Conservation (phyloP, 2,797 vertebrate species). For the Chelonia mydas region DNA sequence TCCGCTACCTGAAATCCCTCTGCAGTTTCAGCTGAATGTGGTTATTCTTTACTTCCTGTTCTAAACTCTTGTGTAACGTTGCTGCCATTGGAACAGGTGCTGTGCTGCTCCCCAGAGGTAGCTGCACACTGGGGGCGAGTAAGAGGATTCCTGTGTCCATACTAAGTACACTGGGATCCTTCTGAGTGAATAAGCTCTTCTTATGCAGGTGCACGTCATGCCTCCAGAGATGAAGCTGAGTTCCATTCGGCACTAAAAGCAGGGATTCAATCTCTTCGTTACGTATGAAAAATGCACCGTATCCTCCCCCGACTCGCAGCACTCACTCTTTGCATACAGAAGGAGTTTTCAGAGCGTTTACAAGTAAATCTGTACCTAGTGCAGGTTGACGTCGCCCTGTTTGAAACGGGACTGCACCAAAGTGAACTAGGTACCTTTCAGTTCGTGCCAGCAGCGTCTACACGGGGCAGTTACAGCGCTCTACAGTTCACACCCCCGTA, state of each 20-base stretch:
- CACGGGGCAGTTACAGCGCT: neutral
- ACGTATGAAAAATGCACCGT: too few relatives aligned
- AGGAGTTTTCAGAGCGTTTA: neutral
- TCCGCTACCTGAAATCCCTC: neutral
- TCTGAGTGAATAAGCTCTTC: too few relatives aligned
- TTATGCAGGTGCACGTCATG: too few relatives aligned
- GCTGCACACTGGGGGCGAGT: neutral
- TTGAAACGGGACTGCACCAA: neutral
- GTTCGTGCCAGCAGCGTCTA: neutral
- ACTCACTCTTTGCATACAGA: neutral
- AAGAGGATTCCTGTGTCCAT: neutral
- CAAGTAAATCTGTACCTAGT: neutral
- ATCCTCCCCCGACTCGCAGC: too few relatives aligned
- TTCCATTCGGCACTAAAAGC: too few relatives aligned
- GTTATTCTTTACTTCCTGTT: neutral
- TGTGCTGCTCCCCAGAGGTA: neutral
- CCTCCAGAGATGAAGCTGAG: too few relatives aligned
- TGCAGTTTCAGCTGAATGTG: neutral
- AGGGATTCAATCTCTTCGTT: too few relatives aligned
- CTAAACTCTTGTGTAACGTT: neutral
- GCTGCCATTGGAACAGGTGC: neutral
- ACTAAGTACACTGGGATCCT: neutral
- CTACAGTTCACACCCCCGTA: neutral
- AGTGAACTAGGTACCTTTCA: neutral
- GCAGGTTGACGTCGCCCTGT: neutral